These are phyloP conservation scores for Calliscelio sp. DNA, from an alignment of 2,888 invertebrate species.

Conservation along the genomic window DNA sequence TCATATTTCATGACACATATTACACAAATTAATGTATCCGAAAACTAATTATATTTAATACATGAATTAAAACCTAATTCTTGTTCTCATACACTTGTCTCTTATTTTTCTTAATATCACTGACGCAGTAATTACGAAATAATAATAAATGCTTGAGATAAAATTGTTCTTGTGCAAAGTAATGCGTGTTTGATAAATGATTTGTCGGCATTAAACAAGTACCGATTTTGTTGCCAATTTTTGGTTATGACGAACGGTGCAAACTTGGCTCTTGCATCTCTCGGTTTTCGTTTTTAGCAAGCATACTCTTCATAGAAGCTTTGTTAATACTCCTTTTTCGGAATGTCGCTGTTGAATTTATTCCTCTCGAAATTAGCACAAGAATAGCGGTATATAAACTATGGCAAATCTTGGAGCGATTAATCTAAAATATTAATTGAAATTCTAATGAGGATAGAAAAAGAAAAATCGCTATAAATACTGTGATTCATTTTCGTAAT, in stretches of 20 bases:
- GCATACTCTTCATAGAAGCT: neutral
- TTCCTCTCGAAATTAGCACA: neutral
- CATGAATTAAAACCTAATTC: no score
- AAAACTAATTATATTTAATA: no score
- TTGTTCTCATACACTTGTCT: no score
- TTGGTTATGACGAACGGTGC: constrained; percentile 18
- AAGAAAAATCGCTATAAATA: no score
- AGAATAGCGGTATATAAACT: neutral
- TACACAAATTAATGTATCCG: no score
- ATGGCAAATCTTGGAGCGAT: neutral
- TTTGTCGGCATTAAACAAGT: constrained; percentile 21
- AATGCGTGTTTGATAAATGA: constrained; percentile 16
- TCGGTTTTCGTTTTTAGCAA: constrained; percentile 10
- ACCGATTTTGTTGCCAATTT: constrained; percentile 16
- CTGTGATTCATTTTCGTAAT: no score
- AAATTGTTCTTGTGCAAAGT: neutral
- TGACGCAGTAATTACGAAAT: no score
- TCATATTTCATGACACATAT: no score
- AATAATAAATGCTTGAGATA: no score
- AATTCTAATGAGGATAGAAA: neutral
- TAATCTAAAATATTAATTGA: neutral
- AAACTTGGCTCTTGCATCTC: constrained; percentile 13
- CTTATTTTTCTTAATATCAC: no score
- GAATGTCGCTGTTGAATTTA: neutral
- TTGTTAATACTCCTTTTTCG: neutral